A percentile compares a stretch with the other conserved stretches of the same genome.
Conservation (phyloP, 2,888 invertebrate species). For the Catotricha subobsoleta region DNA sequence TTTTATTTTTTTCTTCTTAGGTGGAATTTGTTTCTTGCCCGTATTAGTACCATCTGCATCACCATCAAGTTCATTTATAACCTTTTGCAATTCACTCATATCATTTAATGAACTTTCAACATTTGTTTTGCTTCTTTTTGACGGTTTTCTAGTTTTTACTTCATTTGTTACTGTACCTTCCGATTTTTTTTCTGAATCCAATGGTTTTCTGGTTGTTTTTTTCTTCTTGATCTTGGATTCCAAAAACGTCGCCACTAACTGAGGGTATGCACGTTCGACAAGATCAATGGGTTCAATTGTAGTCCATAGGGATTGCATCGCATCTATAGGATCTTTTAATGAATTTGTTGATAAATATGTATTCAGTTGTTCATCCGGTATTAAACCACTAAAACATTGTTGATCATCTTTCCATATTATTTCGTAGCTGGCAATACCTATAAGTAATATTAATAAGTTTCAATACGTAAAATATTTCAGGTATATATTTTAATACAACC, state of each 20-base stretch:
- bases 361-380: slow-evolving; percentile 40
- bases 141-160: slow-evolving; percentile 15
- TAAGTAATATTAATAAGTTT: no score
- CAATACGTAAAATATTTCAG: slow-evolving; percentile 4
- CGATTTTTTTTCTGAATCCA: neutral
- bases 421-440: slow-evolving; percentile 51
- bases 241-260: slow-evolving; percentile 12
- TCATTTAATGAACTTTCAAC: slow-evolving; percentile 12
- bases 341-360: slow-evolving; percentile 19
- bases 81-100: no score
- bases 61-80: no score
- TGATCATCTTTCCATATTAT: slow-evolving; percentile 48
- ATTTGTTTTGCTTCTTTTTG: slow-evolving; percentile 15
- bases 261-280: slow-evolving; percentile 42
- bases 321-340: slow-evolving; percentile 30
- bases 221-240: slow-evolving; percentile 23
- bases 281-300: slow-evolving; percentile 51
- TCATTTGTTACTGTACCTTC: slow-evolving; percentile 5
- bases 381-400: slow-evolving; percentile 37
- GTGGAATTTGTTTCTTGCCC: slow-evolving; percentile 23
- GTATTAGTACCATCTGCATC: slow-evolving; percentile 20
- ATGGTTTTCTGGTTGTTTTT: neutral
- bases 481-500: slow-evolving; percentile 19
- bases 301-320: slow-evolving; percentile 35
- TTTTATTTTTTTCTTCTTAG: slow-evolving; percentile 12